phyloP scores from a whole-genome alignment of 2,797 vertebrate species.

The Centropyge bicolor region DNA sequence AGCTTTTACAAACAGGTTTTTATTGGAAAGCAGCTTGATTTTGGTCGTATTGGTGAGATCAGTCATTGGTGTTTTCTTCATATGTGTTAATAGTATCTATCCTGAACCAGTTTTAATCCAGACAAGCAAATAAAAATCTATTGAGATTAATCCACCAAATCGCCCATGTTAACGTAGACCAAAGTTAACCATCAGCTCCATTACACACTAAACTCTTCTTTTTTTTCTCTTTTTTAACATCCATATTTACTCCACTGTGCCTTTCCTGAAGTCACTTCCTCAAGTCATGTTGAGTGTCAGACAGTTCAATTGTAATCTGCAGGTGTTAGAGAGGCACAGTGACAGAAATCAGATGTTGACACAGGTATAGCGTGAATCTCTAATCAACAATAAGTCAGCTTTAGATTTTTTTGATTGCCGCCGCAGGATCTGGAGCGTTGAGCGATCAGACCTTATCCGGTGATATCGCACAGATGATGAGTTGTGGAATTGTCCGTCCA shows the following conservation, averaged over 20 bases:
- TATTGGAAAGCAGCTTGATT: neutral
- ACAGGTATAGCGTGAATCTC: constrained; percentile 40
- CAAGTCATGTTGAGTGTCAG: constrained; percentile 70
- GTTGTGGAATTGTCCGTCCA: constrained; percentile 17
- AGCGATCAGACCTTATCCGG: neutral
- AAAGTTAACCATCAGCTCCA: neutral
- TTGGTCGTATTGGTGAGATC: neutral
- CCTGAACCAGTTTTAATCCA: neutral
- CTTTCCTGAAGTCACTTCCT: constrained; percentile 40
- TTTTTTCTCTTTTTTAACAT: neutral
- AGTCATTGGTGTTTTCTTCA: neutral
- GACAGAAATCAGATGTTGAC: constrained; percentile 62
- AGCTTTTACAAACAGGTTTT: neutral
- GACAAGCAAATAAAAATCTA: neutral
- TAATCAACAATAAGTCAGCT: neutral
- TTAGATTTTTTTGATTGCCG: constrained; percentile 3
- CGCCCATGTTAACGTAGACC: neutral
- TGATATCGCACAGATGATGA: constrained; percentile 29
- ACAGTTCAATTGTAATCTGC: constrained; percentile 83
- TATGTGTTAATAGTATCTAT: neutral
- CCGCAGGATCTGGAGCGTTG: neutral
- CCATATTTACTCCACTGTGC: constrained; percentile 18
- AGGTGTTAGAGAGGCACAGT: constrained; percentile 64
- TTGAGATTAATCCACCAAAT: neutral
- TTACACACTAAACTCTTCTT: neutral